These are phyloP conservation scores for Tachyglossus aculeatus DNA, from an alignment of 2,797 vertebrate species.

Conservation along the genomic window DNA sequence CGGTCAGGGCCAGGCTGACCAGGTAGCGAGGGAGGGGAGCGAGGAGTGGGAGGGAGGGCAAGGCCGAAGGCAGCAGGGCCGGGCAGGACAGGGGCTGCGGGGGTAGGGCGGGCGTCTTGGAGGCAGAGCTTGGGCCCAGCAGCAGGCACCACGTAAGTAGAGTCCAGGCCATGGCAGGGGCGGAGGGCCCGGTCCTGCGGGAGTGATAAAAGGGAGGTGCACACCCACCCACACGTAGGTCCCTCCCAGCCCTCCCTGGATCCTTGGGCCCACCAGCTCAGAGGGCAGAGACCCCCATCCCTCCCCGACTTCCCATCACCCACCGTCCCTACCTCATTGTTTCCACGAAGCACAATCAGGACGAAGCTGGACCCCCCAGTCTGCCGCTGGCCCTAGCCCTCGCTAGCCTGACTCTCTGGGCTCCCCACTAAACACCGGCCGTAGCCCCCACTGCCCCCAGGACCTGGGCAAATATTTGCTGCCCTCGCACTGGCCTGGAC, in stretches of 20 bases:
- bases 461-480: neutral
- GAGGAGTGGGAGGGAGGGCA: conserved; percentile 68
- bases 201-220: too few relatives aligned
- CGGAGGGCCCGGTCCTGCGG: neutral
- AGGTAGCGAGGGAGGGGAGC: conserved; percentile 73
- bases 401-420: neutral
- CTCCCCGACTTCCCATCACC: too few relatives aligned
- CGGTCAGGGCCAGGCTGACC: conserved; percentile 78
- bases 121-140: neutral
- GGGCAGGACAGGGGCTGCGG: conserved; percentile 67
- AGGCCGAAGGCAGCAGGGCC: conserved; percentile 69
- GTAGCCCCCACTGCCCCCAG: neutral
- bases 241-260: too few relatives aligned
- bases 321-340: too few relatives aligned
- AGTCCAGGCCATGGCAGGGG: neutral
- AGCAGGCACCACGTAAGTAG: neutral
- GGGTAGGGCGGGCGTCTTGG: neutral
- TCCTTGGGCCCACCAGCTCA: neutral
- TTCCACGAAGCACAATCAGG: neutral
- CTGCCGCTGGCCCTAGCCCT: neutral
- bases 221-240: too few relatives aligned
- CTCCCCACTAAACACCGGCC: rapidly evolving
- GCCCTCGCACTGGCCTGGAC: neutral
- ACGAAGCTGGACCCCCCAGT: neutral
- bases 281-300: neutral